phyloP scores from a whole-genome alignment of 2,113 vertebrate species.

The Papio anubis region DNA sequence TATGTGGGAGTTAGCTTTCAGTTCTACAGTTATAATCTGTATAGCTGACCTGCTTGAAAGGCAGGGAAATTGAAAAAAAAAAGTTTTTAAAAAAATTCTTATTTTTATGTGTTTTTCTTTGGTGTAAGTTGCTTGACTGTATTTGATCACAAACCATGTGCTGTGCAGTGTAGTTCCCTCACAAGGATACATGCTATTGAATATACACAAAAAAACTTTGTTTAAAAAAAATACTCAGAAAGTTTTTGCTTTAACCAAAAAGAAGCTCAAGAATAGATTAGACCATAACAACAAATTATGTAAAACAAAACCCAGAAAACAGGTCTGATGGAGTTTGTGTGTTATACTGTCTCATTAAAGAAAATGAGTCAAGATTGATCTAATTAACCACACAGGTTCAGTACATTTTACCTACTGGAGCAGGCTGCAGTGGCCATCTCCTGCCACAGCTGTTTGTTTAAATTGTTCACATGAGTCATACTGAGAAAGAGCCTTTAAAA shows the following conservation, averaged over 20 bases:
- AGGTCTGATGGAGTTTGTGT: neutral
- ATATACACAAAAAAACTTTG: neutral
- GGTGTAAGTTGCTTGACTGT: neutral
- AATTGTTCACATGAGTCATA: slow-evolving; percentile 59
- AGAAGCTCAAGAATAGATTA: neutral
- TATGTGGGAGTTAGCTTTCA: slow-evolving; percentile 65
- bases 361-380: slow-evolving; percentile 76
- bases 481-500: slow-evolving; percentile 46
- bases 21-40: slow-evolving; percentile 34
- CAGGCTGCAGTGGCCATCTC: slow-evolving; percentile 22
- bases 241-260: slow-evolving; percentile 20
- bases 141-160: neutral
- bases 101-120: neutral
- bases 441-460: slow-evolving; percentile 49
- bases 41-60: slow-evolving; percentile 66
- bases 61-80: slow-evolving; percentile 12
- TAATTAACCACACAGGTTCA: slow-evolving; percentile 73
- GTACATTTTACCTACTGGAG: slow-evolving; percentile 18
- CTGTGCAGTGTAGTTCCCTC: neutral
- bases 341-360: slow-evolving; percentile 67
- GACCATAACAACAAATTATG: neutral
- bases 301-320: slow-evolving; percentile 56
- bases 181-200: too few relatives aligned
- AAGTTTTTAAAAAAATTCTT: neutral
- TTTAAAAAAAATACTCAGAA: neutral